Evolutionary conservation across 37 sponge, comb jelly and placozoan genomes (phyloP), one percentile per base, ranked within the genome.

Genomic region (Dysidea cf. avara): DNA sequence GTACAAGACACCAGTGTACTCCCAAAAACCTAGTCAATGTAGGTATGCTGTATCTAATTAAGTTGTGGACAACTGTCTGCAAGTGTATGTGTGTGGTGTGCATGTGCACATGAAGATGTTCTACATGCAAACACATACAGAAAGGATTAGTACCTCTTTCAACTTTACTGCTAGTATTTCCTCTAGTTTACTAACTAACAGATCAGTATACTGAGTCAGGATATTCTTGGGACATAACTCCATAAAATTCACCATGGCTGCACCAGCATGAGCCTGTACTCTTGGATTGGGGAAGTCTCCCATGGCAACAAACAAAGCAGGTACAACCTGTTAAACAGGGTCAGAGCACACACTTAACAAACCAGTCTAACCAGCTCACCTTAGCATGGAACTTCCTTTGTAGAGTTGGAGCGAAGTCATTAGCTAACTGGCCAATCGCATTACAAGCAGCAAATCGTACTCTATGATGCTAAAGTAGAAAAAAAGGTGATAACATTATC

Each of bases 391-490:
- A 78, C 36, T 95, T 86, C 68, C 72, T 87, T 54, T 99, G 99
- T 47, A 99, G 78, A 18, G 68, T 56, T 2, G 80, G 83, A 36
- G 96, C 75, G 72, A 99, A 95, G 68, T 99, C 99, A 25, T 83
- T 81, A 46, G 96, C 84, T 83, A 99, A 61, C 66, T 99, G 99
- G 0, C 99, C 99, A 9, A 99, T 70, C 11, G 94, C 90, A 61
- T 99, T 94, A 75, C 99, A 99, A 33, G 93, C 93, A 6, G 96
- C 94, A 38, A 80, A 99, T 11, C 96, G 61, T 31, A 99, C 99
- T 28, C 99, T 66, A 54, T 77, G 82, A 63, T 99, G 99, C 68
- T 85, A 47, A 21, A 46, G 7, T 39, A 3, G 16, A 34, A 50
- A 50, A 22, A 61, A 31, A 74, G 61, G 1, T 12, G n/a, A n/a